These are phyloP conservation scores for Scomber scombrus DNA, from an alignment of 2,113 vertebrate species.

Conservation along the genomic window DNA sequence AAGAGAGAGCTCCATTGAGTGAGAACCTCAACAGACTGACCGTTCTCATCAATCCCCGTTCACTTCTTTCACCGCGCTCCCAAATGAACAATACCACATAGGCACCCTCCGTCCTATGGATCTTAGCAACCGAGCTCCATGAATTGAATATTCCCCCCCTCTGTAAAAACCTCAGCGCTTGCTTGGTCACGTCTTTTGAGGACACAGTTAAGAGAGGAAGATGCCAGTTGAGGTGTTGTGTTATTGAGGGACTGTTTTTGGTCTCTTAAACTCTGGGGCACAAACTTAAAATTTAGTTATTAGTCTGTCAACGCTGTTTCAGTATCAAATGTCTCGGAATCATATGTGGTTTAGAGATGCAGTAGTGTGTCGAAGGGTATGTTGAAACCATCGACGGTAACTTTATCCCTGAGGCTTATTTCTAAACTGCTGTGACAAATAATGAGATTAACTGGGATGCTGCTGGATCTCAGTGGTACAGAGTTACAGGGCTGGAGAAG, in stretches of 20 bases:
- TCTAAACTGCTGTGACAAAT: slow-evolving; percentile 40
- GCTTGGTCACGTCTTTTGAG: slow-evolving; percentile 29
- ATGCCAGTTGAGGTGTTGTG: slow-evolving; percentile 12
- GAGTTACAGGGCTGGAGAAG: neutral
- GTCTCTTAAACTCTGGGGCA: neutral
- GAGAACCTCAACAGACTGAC: slow-evolving; percentile 65
- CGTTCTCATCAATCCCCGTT: slow-evolving; percentile 81
- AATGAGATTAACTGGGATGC: slow-evolving; percentile 10
- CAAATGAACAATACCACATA: slow-evolving; percentile 59
- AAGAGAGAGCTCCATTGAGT: slow-evolving; percentile 67
- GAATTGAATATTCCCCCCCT: slow-evolving; percentile 31
- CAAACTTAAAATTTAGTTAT: slow-evolving; percentile 1
- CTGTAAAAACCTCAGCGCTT: slow-evolving; percentile 38
- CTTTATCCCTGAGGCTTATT: slow-evolving; percentile 8
- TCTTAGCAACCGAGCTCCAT: slow-evolving; percentile 79
- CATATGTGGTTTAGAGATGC: neutral
- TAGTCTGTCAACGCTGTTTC: neutral
- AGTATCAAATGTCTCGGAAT: slow-evolving; percentile 4
- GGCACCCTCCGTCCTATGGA: slow-evolving; percentile 64
- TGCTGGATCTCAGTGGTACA: slow-evolving; percentile 26
- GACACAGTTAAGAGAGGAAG: neutral
- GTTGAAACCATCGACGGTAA: slow-evolving; percentile 33
- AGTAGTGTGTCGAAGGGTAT: neutral
- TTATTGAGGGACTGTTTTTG: neutral
- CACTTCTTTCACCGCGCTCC: slow-evolving; percentile 65